phyloP scores from a whole-genome alignment of 2,888 invertebrate species.

The Shargacucullia verbasci region DNA sequence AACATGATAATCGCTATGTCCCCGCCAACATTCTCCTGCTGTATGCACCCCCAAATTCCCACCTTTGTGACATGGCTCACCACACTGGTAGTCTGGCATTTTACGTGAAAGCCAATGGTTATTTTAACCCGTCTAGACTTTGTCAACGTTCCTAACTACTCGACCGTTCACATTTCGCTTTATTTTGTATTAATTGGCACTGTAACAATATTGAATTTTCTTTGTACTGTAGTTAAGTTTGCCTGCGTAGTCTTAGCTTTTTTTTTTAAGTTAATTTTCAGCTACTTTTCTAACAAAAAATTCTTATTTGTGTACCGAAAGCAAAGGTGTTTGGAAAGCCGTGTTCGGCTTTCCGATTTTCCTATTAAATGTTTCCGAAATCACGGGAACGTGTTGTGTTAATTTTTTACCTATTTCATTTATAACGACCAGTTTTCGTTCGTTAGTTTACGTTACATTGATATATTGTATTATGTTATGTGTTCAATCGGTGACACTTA shows the following conservation, averaged over 20 bases:
- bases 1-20: slow-evolving; percentile 33
- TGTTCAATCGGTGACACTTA: too few relatives aligned
- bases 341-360: too few relatives aligned
- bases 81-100: slow-evolving; percentile 26
- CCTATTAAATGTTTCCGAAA: too few relatives aligned
- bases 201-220: slow-evolving; percentile 9
- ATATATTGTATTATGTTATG: too few relatives aligned
- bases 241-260: neutral
- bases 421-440: too few relatives aligned
- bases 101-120: slow-evolving; percentile 27
- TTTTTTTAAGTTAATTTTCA: too few relatives aligned
- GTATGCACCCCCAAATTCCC: slow-evolving; percentile 51
- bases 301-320: too few relatives aligned
- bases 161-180: slow-evolving; percentile 8
- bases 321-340: too few relatives aligned
- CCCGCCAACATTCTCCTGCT: slow-evolving; percentile 31
- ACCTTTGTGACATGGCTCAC: slow-evolving; percentile 53
- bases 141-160: slow-evolving; percentile 17
- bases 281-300: too few relatives aligned
- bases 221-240: neutral
- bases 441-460: too few relatives aligned
- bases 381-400: too few relatives aligned
- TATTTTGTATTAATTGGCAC: slow-evolving; percentile 21
- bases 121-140: slow-evolving; percentile 34
- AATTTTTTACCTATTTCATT: too few relatives aligned